Conservation (phyloP, 92 coral and sea anemone species). For the Metridium senile region DNA sequence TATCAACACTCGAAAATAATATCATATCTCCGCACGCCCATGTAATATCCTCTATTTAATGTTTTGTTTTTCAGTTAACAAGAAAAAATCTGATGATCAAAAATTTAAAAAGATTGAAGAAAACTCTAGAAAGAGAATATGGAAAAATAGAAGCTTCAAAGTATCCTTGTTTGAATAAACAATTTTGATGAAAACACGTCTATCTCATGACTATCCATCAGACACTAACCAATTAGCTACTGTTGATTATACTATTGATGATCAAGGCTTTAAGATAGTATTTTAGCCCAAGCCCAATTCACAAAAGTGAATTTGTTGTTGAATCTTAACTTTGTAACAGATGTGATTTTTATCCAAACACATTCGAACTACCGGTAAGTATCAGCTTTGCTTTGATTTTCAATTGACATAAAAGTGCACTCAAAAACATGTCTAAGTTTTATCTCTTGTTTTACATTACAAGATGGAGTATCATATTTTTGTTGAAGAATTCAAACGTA, state of each 20-base stretch:
- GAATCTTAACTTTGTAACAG: constrained; percentile 36
- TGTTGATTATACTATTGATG: too few relatives aligned
- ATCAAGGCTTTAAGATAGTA: too few relatives aligned
- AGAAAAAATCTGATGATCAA: constrained; percentile 97
- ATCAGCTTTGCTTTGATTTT: neutral
- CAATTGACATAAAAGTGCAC: too few relatives aligned
- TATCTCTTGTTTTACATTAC: too few relatives aligned
- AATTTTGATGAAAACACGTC: too few relatives aligned
- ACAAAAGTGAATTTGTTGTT: neutral
- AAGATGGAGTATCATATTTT: constrained; percentile 98
- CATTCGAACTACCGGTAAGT: constrained; percentile 96
- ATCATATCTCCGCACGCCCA: neutral
- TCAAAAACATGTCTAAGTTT: too few relatives aligned
- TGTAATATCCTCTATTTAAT: neutral
- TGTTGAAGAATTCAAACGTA: constrained; percentile 94
- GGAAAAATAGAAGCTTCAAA: constrained; percentile 89
- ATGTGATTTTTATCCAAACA: constrained; percentile 96
- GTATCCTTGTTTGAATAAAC: constrained; percentile 87
- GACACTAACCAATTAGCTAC: too few relatives aligned
- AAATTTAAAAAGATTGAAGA: constrained; percentile 83
- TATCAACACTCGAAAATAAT: too few relatives aligned
- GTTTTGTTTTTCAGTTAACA: constrained; percentile 54
- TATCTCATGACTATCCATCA: too few relatives aligned
- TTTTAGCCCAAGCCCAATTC: too few relatives aligned
- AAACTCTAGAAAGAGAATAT: constrained; percentile 88